These are phyloP conservation scores for Ceyx melanurus DNA, from an alignment of 2,113 vertebrate species.

Conservation along the genomic window DNA sequence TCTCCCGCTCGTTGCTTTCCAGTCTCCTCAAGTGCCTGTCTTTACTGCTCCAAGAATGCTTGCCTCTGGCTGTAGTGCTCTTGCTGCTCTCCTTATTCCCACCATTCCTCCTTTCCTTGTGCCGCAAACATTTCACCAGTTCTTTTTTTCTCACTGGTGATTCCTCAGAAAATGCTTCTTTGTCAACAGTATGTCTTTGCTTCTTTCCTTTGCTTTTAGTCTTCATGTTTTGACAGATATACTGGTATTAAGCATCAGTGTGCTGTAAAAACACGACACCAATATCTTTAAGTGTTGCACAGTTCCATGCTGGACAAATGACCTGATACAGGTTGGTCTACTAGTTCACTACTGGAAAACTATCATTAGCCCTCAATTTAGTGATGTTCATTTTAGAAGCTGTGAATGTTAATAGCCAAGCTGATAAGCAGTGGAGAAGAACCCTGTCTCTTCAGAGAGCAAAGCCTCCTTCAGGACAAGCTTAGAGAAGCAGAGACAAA, in stretches of 20 bases:
- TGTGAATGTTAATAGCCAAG: not conserved
- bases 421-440: not conserved
- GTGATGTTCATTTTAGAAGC: not conserved
- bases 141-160: conserved; percentile 78
- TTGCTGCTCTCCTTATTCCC: conserved; percentile 17
- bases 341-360: not conserved
- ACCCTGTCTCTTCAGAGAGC: not conserved
- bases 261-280: conserved; percentile 47
- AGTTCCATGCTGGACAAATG: not conserved
- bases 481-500: not conserved
- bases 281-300: not conserved
- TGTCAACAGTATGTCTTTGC: conserved; percentile 65
- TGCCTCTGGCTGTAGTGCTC: conserved; percentile 33
- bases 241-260: not conserved
- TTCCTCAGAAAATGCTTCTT: conserved; percentile 72
- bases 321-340: not conserved
- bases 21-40: conserved; percentile 85
- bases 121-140: conserved; percentile 76
- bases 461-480: not conserved
- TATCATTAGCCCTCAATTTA: not conserved
- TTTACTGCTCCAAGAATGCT: conserved; percentile 68
- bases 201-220: conserved; percentile 85
- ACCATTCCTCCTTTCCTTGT: conserved; percentile 34
- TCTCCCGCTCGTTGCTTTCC: conserved; percentile 95
- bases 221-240: conserved; percentile 82